Conservation (phyloP, 2,113 vertebrate species). For the Buteo buteo region DNA sequence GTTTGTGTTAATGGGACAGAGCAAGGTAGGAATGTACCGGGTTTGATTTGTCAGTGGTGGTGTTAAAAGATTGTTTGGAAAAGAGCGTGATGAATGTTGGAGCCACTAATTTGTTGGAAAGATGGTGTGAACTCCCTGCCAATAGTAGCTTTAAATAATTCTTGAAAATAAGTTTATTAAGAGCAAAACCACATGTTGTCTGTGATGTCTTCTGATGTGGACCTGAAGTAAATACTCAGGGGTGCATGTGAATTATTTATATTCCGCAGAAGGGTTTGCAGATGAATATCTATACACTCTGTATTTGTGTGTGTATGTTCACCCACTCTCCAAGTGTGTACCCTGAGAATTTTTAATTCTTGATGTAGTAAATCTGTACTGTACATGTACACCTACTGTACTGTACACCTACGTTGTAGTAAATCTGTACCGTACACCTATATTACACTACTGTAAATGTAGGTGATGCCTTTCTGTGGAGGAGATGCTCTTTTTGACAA, state of each 20-base stretch:
- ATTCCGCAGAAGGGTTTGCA: neutral
- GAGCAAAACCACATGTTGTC: neutral
- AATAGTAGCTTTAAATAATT: neutral
- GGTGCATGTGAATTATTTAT: neutral
- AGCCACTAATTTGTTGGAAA: neutral
- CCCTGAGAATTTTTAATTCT: neutral
- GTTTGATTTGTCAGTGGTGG: neutral
- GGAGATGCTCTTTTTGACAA: neutral
- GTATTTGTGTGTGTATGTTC: neutral
- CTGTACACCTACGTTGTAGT: too few relatives aligned
- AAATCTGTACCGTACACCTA: neutral
- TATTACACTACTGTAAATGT: neutral
- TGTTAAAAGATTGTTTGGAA: neutral
- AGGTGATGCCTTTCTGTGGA: neutral
- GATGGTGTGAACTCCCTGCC: neutral
- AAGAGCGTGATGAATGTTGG: fast-evolving
- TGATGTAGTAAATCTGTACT: neutral
- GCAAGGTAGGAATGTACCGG: constrained; percentile 76
- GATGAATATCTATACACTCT: neutral
- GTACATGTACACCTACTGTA: too few relatives aligned
- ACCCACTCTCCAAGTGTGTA: too few relatives aligned
- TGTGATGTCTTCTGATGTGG: neutral
- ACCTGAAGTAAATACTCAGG: neutral
- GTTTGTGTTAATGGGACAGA: constrained; percentile 79
- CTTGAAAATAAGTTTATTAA: neutral